These are phyloP conservation scores for Phyllostomus hastatus DNA, from an alignment of 2,113 vertebrate species.

Conservation along the genomic window DNA sequence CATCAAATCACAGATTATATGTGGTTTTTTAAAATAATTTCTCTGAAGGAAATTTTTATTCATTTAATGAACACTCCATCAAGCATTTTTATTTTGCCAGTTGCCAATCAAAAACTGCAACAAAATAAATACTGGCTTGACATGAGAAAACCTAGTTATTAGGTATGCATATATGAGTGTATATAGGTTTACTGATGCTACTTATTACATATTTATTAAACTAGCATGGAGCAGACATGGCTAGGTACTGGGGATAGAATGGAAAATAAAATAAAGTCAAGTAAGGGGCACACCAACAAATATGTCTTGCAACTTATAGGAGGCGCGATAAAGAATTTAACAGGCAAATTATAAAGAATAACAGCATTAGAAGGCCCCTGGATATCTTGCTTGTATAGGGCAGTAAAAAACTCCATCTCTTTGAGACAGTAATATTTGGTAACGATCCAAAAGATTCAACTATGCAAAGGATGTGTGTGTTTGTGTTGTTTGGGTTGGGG, in stretches of 20 bases:
- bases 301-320: neutral
- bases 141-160: neutral
- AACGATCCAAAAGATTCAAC: neutral
- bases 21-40: neutral
- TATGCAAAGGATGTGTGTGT: neutral
- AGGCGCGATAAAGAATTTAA: neutral
- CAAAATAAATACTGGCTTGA: neutral
- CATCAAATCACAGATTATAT: neutral
- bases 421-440: neutral
- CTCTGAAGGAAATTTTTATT: neutral
- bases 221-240: neutral
- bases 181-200: neutral
- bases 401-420: neutral
- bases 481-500: neutral
- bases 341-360: neutral
- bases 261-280: neutral
- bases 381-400: neutral
- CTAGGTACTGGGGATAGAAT: neutral
- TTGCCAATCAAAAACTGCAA: neutral
- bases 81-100: neutral
- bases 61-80: neutral
- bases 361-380: neutral
- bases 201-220: neutral
- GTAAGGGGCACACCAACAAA: neutral
- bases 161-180: neutral